Evolutionary conservation across 2,113 vertebrate genomes (phyloP).

Genomic region (Sprattus sprattus): DNA sequence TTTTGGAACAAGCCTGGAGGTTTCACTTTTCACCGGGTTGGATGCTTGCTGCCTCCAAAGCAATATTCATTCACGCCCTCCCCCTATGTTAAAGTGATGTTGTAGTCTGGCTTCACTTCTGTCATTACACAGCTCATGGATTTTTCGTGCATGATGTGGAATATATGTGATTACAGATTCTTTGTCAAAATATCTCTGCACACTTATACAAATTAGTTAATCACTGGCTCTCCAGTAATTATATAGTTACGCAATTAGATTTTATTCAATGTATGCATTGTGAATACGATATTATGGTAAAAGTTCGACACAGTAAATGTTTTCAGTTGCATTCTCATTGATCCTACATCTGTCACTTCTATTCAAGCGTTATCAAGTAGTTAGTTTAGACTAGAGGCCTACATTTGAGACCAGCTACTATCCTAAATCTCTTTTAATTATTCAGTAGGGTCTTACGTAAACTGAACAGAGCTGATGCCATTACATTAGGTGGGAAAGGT

Average conservation of each 20-base stretch:
- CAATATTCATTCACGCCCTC: background rate
- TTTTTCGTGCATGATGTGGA: background rate
- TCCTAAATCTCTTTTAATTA: conserved; percentile 17
- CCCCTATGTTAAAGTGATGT: background rate
- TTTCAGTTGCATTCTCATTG: background rate
- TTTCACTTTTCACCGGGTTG: background rate
- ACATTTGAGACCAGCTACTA: background rate
- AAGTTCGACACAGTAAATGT: background rate
- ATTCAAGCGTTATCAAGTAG: background rate
- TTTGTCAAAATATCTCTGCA: background rate
- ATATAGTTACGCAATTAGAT: background rate
- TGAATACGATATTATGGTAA: background rate
- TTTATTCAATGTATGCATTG: background rate
- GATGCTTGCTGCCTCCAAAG: background rate
- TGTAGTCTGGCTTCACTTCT: background rate
- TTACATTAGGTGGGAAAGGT: background rate
- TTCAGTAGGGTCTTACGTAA: background rate
- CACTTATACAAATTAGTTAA: background rate
- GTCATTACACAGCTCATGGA: background rate
- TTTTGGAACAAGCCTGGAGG: background rate
- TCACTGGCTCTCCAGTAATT: background rate
- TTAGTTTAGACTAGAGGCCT: background rate
- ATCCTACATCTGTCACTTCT: background rate
- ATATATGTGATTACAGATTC: background rate
- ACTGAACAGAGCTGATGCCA: conserved; percentile 7